Evolutionary conservation across 2,888 invertebrate species (phyloP).

Genomic region (Polydesmus complanatus): DNA sequence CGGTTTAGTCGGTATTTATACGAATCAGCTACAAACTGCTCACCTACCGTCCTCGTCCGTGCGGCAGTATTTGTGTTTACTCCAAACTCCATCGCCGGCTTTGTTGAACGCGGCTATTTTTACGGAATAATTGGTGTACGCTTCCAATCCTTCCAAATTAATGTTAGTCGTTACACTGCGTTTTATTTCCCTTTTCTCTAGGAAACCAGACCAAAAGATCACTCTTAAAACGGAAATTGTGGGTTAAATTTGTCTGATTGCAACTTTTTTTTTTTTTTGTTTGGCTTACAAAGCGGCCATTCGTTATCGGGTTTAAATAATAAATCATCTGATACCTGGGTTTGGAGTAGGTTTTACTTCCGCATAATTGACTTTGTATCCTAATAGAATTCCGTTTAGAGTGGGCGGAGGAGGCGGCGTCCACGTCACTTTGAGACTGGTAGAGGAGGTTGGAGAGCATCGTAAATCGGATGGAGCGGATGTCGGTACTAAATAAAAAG

Average conservation of each 20-base stretch:
- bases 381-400: conserved; percentile 39
- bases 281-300: too few species aligned
- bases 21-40: conserved; percentile 14
- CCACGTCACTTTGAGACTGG: conserved; percentile 34
- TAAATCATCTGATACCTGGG: too few species aligned
- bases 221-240: too few species aligned
- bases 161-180: conserved; percentile 84
- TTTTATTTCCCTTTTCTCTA: conserved; percentile 52
- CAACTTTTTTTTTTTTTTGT: too few species aligned
- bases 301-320: too few species aligned
- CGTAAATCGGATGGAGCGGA: conserved; percentile 33
- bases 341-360: too few species aligned
- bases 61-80: conserved; percentile 74
- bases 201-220: too few species aligned
- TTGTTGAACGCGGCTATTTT: conserved; percentile 87
- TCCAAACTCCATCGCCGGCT: conserved; percentile 85
- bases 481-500: conserved; percentile 31
- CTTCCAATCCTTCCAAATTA: conserved; percentile 80
- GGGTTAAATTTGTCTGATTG: too few species aligned
- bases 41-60: conserved; percentile 82
- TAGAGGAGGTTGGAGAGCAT: conserved; percentile 31
- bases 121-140: conserved; percentile 93
- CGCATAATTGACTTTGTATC: conserved; percentile 59
- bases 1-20: neutral
- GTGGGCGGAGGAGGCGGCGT: conserved; percentile 32